Evolutionary conservation across 1,140 invertebrate genomes (phyloP).

Genomic region (Tribolium castaneum): DNA sequence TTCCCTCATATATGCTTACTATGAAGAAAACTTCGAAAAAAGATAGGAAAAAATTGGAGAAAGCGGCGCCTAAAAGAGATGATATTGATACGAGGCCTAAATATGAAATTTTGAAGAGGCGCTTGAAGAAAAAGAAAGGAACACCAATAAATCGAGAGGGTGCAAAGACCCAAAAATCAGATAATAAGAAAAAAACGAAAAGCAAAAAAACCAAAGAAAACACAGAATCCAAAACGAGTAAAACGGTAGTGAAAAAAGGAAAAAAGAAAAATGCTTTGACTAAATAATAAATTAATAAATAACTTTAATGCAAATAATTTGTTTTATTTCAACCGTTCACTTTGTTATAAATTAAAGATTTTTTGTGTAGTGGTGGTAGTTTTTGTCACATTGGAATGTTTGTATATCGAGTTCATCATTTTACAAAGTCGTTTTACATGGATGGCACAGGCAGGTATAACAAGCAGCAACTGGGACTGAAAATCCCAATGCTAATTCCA

Average conservation of each 20-base stretch:
- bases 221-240: too few relatives aligned
- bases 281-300: too few relatives aligned
- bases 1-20: constrained; percentile 90
- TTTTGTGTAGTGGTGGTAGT: neutral
- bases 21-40: constrained; percentile 80
- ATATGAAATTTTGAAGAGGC: constrained; percentile 41
- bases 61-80: constrained; percentile 54
- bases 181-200: too few relatives aligned
- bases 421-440: neutral
- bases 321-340: too few relatives aligned
- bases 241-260: too few relatives aligned
- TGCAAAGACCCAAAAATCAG: neutral
- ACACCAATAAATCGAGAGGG: neutral
- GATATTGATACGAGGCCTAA: constrained; percentile 56
- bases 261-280: too few relatives aligned
- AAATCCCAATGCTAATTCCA: constrained; percentile 28
- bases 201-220: too few relatives aligned
- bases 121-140: neutral
- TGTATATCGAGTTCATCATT: neutral
- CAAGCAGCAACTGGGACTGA: neutral
- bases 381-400: neutral
- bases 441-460: neutral
- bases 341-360: too few relatives aligned
- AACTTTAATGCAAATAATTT: too few relatives aligned
- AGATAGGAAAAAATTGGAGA: constrained; percentile 68